Base-by-base conservation (phyloP, 2,888 invertebrate species). In the Ceramica pisi region DNA sequence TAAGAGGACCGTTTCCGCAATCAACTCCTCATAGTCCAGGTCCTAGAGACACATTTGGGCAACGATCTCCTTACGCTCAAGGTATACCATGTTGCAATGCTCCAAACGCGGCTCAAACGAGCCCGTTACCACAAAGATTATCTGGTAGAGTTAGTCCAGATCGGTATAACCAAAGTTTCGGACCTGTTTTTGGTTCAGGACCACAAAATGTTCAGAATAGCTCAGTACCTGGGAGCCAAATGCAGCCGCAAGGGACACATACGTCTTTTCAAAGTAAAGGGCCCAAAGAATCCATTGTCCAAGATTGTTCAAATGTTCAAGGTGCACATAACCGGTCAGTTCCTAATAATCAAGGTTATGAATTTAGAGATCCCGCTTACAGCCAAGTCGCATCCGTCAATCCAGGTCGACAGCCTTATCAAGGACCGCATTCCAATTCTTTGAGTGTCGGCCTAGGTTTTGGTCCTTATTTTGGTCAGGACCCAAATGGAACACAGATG, bases 111-210 rank as follows among this genome's bases (percentile, higher is more conserved):
- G 26, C 8, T 46, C 12, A 31, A 50, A 51, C 10, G 1, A 57
- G 41, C 23, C 19, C 35, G 41, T 2, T n/a, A 21, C 51, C 31
- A 46, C 75, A 41, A 61, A 56, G 14, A 23, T 12, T 41, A 1
- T 46, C 51, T 59, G 50, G 50, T 19, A 35, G 31, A n/a, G 38
- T 16, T 9, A 41, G 50, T 50, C 50, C 59, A 74, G 50, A 16
- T 31, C 38, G 44, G 8, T 80, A 55, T 19, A 80, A 31, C 31
- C 46, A 79, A 65, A 61, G 56, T 57, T 19, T 53, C 16, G 21
- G 51, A 4, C 23, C 51, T 12, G 19, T n/a, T 61, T 61, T 51
- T 51, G 26, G 23, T 26, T 12, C 38, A 10, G 19, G 23, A n/a
- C 12, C 14, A 26, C 44, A 46, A 23, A 66, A 50, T 61, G n/a